These are phyloP conservation scores for Coenonympha arcania DNA, from an alignment of 2,888 invertebrate species.

Conservation along the genomic window DNA sequence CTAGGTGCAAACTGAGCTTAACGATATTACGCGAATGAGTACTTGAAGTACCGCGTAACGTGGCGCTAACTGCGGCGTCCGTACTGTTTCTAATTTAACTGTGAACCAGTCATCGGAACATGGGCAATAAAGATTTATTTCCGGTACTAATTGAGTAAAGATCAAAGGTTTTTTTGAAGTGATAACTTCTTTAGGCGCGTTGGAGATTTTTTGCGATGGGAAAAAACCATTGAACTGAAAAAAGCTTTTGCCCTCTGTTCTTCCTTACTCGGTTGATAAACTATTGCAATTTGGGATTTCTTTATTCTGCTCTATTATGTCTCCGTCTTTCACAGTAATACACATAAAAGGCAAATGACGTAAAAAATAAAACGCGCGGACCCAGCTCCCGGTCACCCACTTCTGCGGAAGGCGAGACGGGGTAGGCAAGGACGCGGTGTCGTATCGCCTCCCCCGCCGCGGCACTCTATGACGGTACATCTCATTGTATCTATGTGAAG, in stretches of 20 bases:
- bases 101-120: background rate
- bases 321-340: background rate
- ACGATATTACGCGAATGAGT: conserved; percentile 25
- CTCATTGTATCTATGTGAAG: background rate
- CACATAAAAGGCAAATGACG: background rate
- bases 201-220: no score
- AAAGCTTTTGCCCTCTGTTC: no score
- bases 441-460: conserved; percentile 8
- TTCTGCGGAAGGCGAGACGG: conserved; percentile 45
- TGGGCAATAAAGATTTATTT: background rate
- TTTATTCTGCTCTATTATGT: no score
- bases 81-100: no score
- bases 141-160: no score
- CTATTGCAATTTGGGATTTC: no score
- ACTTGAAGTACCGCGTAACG: conserved; percentile 20
- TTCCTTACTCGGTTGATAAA: no score
- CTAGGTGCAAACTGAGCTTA: conserved; percentile 48
- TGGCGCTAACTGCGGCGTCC: conserved; percentile 17
- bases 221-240: no score
- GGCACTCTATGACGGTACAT: background rate
- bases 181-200: no score
- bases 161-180: no score
- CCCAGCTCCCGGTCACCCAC: conserved; percentile 56
- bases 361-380: conserved; percentile 47
- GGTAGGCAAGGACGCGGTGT: conserved; percentile 41